A percentile compares a stretch with the other conserved stretches of the same genome.
These are phyloP conservation scores for Scylla paramamosain DNA, from an alignment of 1,140 invertebrate genomes.

Conservation along the genomic window DNA sequence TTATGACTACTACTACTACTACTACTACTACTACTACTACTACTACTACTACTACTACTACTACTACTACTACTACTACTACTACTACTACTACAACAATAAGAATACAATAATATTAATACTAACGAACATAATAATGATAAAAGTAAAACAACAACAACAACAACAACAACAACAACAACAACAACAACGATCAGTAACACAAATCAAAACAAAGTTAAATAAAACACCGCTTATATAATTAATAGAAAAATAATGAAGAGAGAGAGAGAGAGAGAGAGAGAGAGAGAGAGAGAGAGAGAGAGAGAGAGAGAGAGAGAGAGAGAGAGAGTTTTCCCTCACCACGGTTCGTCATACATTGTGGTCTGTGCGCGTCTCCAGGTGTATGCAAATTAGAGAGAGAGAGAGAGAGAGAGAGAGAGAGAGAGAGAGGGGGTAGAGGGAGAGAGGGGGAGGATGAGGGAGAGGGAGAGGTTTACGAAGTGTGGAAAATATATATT, in stretches of 20 bases:
- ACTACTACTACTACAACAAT: neutral
- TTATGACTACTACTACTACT: neutral
- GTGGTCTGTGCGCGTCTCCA: too few species aligned
- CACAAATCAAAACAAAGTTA: too few species aligned
- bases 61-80: conserved; percentile 37
- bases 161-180: too few species aligned
- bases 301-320: conserved; percentile 41
- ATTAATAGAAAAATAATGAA: neutral
- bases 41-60: conserved; percentile 48
- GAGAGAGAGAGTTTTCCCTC: neutral
- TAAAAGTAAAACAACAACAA: too few species aligned
- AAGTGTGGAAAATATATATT: too few species aligned
- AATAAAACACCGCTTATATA: too few species aligned
- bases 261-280: conserved; percentile 48
- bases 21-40: conserved; percentile 33
- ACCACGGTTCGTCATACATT: neutral
- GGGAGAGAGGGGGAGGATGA: neutral
- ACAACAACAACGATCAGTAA: too few species aligned
- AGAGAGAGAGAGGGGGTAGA: too few species aligned
- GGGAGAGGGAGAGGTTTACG: neutral
- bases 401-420: neutral
- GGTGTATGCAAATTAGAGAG: neutral
- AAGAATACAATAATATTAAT: too few species aligned
- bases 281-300: neutral
- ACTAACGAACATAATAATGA: too few species aligned